These are phyloP conservation scores for Sarcophaga subvicina DNA, from an alignment of 2,888 invertebrate species.

Conservation along the genomic window DNA sequence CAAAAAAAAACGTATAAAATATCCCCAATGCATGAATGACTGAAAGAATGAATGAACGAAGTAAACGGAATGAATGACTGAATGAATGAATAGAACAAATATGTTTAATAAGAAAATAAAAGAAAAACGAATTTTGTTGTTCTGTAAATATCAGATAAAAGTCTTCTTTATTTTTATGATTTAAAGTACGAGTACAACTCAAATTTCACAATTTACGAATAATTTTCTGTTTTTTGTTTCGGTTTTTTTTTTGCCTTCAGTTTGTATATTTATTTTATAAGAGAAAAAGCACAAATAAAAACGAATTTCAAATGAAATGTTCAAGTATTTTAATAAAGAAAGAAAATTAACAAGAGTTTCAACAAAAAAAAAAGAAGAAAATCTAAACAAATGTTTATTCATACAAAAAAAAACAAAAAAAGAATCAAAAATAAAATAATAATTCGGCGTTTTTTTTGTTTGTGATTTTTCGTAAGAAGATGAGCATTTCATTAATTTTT, in stretches of 20 bases:
- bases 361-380: not conserved
- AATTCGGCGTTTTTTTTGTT: not conserved
- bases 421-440: too few relatives aligned
- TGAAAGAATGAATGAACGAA: too few relatives aligned
- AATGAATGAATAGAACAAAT: not conserved
- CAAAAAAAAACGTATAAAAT: constrained; percentile 5
- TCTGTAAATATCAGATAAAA: not conserved
- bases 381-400: too few relatives aligned
- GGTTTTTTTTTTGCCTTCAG: not conserved
- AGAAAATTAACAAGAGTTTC: not conserved
- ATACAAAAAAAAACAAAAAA: too few relatives aligned
- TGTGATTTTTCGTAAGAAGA: constrained; percentile 19
- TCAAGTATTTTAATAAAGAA: constrained; percentile 54
- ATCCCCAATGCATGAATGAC: not conserved
- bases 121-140: too few relatives aligned
- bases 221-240: constrained; percentile 2
- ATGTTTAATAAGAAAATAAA: not conserved
- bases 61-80: too few relatives aligned
- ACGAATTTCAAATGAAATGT: constrained; percentile 59
- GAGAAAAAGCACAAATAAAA: constrained; percentile 36
- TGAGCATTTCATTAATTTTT: constrained; percentile 30
- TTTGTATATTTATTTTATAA: constrained; percentile 63
- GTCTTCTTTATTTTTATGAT: not conserved
- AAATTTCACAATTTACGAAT: constrained; percentile 62
- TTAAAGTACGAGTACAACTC: constrained; percentile 45